Evolutionary conservation across 2,797 vertebrate genomes (phyloP).

Genomic region (Acanthis flammea): DNA sequence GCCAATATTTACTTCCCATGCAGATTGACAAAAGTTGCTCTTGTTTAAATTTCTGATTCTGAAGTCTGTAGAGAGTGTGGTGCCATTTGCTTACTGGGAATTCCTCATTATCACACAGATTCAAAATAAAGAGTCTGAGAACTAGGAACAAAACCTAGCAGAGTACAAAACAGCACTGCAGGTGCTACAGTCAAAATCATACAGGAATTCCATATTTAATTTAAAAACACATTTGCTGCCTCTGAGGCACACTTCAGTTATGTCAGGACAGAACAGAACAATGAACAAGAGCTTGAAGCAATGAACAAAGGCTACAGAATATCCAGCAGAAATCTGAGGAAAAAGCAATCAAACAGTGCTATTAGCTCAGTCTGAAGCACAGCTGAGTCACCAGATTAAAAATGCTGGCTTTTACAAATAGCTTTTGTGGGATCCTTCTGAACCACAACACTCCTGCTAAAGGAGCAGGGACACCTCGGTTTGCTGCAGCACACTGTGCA

Average conservation of each 20-base stretch:
- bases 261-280: background rate
- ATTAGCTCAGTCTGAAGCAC: background rate
- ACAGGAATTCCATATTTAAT: background rate
- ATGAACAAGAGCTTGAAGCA: background rate
- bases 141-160: background rate
- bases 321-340: background rate
- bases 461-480: background rate
- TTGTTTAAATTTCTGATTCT: constrained; percentile 10
- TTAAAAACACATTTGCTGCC: background rate
- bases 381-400: background rate
- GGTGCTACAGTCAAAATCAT: background rate
- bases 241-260: background rate
- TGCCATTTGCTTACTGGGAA: background rate
- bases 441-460: background rate
- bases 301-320: background rate
- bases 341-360: background rate
- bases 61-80: background rate
- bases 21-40: background rate
- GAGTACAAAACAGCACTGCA: background rate
- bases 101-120: background rate
- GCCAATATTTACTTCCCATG: constrained; percentile 26
- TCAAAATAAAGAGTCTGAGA: background rate
- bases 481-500: background rate
- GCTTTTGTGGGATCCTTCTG: background rate
- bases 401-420: background rate